Evolutionary conservation across 2,797 vertebrate species (phyloP), one percentile per base, ranked within the genome.

Genomic region (Coluber constrictor): DNA sequence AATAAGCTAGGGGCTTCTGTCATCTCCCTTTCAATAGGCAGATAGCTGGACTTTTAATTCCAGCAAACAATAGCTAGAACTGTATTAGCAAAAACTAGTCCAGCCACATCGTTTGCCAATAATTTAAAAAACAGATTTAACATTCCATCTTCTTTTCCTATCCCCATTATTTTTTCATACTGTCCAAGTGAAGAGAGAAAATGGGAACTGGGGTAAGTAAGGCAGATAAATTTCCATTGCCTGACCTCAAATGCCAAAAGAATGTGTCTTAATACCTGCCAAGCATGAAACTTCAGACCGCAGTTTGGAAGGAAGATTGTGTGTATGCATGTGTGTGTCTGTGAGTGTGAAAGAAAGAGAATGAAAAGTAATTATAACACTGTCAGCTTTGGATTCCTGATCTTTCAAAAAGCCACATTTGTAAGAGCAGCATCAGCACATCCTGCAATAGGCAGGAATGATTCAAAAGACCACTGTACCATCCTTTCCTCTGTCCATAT

Each of bases 41-140:
- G 96, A 96, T 96, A 95, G 96, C 96, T 95, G 95, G 56, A 96
- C 96, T 96, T 96, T 96, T 95, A 93, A 97, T 95, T 96, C 60
- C 95, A 96, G 96, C 97, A 97, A 97, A 98, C 97, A 98, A 98
- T 97, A 96, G 97, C 97, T 96, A 95, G 95, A 95, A 98, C 97
- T 98, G 97, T 98, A 97, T 97, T 97, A 94, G 97, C 70, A 95
- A 97, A 95, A 98, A 97, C 97, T 97, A 97, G 97, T 97, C 96
- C 54, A 95, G 96, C 97, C 29, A 95, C 97, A 97, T 97, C 97
- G 94, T 91, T 97, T 97, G 98, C 97, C 98, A 98, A 95, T 97
- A 97, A 97, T 97, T 97, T 97, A 96, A 96, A 94, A 97, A 97
- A 97, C 96, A 97, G 97, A 97, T 97, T 96, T 96, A 97, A 97